Evolutionary conservation across 2,888 invertebrate genomes (phyloP), one percentile per base, ranked within the genome.

Genomic region (Tyria jacobaeae): DNA sequence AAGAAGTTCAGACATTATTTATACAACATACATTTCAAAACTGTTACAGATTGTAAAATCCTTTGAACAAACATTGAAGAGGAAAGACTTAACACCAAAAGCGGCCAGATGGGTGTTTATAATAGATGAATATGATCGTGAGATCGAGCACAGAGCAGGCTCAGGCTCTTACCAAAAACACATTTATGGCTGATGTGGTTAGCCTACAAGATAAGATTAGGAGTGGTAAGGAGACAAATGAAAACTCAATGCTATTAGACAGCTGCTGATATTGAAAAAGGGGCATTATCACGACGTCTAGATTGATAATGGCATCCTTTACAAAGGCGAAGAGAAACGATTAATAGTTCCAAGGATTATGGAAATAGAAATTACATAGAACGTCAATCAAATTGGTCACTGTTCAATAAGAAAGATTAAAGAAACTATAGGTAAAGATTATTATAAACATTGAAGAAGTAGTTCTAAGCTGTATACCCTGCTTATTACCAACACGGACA

Each of bases 401-500:
- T 78, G 78, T 63, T 35, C 39, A 3, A 69, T 58, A 31, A 66
- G 57, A 37, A 75, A 75, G 39, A 75, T 21, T 21, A 50, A 39
- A 5, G 57, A 60, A 27, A 21, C 57, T 17, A 35, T 60, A 25
- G 21, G 12, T 14, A 62, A 62, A 60, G 72, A 74, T 21, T 77
- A 70, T 58, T 70, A 54, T 27, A 51, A 78, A 76, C 27, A 39
- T 77, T 9, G 60, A 74, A 35, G 57, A 74, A 0, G 59, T 61
- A 31, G 49, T 76, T 6, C 0, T 25, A 3, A 37, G 51, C 1
- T 76, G 76, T 47, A 64, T 78, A 9, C 71, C 69, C 9, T 77
- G 76, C 53, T 12, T 77, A 14, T 54, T 76, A 31, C 72, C 73
- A 14, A 56, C 53, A 0, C 66, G 59, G 4, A 78, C 85, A 51